phyloP scores from a whole-genome alignment of 53 echinoderm and acorn worm species.

The Hippasteria phrygiana region DNA sequence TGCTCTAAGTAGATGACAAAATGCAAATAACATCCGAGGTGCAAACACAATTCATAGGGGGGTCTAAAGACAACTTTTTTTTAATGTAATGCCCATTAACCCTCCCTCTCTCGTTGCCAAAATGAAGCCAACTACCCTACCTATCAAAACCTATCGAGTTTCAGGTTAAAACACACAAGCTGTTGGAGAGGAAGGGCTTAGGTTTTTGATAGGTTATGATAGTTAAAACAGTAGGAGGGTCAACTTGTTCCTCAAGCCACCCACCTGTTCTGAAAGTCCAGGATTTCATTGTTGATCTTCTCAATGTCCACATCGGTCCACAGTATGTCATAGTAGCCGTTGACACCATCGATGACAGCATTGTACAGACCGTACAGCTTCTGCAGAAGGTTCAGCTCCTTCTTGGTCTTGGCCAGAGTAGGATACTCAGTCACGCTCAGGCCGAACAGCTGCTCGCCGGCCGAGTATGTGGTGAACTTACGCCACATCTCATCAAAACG shows the following conservation, averaged over 20 bases:
- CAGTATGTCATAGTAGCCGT: constrained; percentile 76
- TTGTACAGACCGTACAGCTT: constrained; percentile 96
- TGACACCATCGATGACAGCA: constrained; percentile 90
- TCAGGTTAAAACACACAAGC: too few species aligned
- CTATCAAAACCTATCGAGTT: too few species aligned
- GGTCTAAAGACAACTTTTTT: too few species aligned
- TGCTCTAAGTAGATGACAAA: too few species aligned
- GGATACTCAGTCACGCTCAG: constrained; percentile 91
- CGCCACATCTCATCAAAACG: constrained; percentile 97
- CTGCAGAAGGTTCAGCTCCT: constrained; percentile 95
- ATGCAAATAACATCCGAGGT: too few species aligned
- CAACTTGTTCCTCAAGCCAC: not conserved
- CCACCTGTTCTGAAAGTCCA: constrained; percentile 81
- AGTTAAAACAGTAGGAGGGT: too few species aligned
- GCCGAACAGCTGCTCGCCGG: constrained; percentile 97
- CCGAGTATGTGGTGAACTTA: constrained; percentile 94
- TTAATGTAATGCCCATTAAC: too few species aligned
- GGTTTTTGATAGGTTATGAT: too few species aligned
- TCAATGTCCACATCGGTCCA: constrained; percentile 81
- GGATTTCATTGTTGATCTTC: constrained; percentile 79
- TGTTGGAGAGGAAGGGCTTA: too few species aligned
- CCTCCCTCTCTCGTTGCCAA: too few species aligned
- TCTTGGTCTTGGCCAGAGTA: constrained; percentile 87
- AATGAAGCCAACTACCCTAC: too few species aligned
- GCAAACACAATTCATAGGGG: too few species aligned